Base-by-base conservation (phyloP, 2,797 vertebrate species). In the Sarcophilus harrisii region DNA sequence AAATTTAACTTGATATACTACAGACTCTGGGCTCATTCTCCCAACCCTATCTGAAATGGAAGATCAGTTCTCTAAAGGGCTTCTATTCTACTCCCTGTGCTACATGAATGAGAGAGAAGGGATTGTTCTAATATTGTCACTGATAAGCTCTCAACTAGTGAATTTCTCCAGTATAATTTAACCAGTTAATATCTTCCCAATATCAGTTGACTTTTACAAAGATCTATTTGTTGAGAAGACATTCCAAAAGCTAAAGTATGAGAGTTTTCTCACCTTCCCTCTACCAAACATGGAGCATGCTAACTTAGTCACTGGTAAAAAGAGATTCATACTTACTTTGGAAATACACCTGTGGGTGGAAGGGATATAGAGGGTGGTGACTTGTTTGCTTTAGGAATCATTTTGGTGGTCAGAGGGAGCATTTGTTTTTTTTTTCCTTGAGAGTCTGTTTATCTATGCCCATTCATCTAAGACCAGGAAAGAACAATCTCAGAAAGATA, bases 1-100 rank as follows among this genome's bases (percentile, higher is more conserved):
- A 97, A 97, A 98, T 98, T 97, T 97, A 98, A 97, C 96, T 97
- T 97, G 98, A 98, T 97, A 97, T 96, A 87, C 21, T 49, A 27
- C 73, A 87, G 73, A 14, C 73, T 73, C 62, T 49, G 38, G 21
- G 38, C 38, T 87, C 38, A 45, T 27, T 87, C 38, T 87, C 38
- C 21, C 73, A 45, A 87, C 8, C 73, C 21, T 45, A 45, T 87
- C 38, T 87, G 73, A 87, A 87, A 0, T 45, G 18, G 38, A 81
- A 81, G 21, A 81, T 81, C 38, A 81, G 21, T 11, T 45, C 21
- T 3, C 73, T 24, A 87, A 45, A 87, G 38, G 38, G 38, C 9
- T 87, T 24, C 73, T 27, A 49, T 9, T 87, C 73, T 18, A 6
- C 2, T 87, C 73, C 45, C 10, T 24, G 2, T 87, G 45, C 73